A percentile compares a stretch with the other conserved stretches of the same genome.
Conservation (phyloP, 2,113 vertebrate genomes). For the Hydrochoerus hydrochaeris region DNA sequence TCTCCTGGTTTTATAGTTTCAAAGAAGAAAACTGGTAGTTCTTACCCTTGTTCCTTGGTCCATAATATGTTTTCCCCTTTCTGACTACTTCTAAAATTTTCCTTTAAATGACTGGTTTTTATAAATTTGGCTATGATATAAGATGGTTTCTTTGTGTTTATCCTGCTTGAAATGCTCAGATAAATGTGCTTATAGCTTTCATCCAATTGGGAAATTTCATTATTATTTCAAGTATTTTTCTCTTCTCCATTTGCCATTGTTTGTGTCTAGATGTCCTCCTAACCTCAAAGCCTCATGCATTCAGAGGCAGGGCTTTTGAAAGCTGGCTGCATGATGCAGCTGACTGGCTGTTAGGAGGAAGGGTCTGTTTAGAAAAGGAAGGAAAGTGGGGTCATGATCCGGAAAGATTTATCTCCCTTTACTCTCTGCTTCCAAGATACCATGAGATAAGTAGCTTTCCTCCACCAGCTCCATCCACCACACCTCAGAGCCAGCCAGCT, state of each 20-base stretch:
- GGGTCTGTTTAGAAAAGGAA: background rate
- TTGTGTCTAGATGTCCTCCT: background rate
- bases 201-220: background rate
- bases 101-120: background rate
- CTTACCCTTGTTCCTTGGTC: background rate
- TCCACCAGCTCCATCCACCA: background rate
- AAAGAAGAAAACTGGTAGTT: background rate
- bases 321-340: background rate
- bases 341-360: background rate
- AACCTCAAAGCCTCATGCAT: background rate
- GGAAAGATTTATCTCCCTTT: background rate
- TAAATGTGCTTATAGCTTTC: background rate
- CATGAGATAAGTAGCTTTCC: background rate
- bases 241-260: background rate
- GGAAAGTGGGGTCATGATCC: background rate
- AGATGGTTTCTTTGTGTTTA: background rate
- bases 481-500: background rate
- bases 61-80: background rate
- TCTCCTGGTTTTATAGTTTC: background rate
- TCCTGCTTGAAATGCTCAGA: background rate
- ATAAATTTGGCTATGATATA: background rate
- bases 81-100: background rate
- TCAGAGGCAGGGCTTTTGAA: background rate
- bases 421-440: background rate
- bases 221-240: slow-evolving; percentile 23